Percentiles rank a stretch among this genome's conserved stretches.
These are phyloP conservation scores for Brachionus paranguensis DNA, from an alignment of 1,140 invertebrate genomes.

Conservation along the genomic window DNA sequence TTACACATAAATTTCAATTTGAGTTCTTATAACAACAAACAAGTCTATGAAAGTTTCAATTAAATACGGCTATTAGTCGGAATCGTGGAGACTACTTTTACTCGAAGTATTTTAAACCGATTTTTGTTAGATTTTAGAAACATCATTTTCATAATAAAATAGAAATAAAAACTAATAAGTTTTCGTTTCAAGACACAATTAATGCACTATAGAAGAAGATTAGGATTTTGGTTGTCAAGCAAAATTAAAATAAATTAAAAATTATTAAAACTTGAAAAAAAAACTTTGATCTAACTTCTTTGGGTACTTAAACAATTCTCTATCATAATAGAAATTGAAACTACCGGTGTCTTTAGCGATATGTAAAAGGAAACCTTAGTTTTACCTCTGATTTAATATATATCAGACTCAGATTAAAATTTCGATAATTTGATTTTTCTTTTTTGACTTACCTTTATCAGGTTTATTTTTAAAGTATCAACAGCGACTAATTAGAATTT, in stretches of 20 bases:
- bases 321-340: not conserved
- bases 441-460: slow-evolving; percentile 26
- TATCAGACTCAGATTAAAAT: not conserved
- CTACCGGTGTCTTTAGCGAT: not conserved
- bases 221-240: slow-evolving; percentile 37
- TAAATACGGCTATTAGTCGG: not conserved
- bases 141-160: not conserved
- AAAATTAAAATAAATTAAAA: slow-evolving; percentile 34
- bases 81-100: not conserved
- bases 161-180: not conserved
- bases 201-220: slow-evolving; percentile 18
- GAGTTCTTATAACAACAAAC: slow-evolving; percentile 7
- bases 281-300: not conserved
- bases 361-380: not conserved
- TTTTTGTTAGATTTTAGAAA: not conserved
- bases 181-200: slow-evolving; percentile 22
- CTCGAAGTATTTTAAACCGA: not conserved
- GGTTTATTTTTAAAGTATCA: slow-evolving; percentile 21
- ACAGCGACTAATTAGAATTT: not conserved
- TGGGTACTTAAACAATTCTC: not conserved
- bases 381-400: not conserved
- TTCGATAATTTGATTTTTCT: not conserved
- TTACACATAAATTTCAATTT: slow-evolving; percentile 8
- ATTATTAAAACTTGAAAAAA: slow-evolving; percentile 33
- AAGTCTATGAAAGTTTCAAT: slow-evolving; percentile 1